These are phyloP conservation scores for Antennarius maculatus DNA, from an alignment of 2,797 vertebrate genomes.

Conservation along the genomic window DNA sequence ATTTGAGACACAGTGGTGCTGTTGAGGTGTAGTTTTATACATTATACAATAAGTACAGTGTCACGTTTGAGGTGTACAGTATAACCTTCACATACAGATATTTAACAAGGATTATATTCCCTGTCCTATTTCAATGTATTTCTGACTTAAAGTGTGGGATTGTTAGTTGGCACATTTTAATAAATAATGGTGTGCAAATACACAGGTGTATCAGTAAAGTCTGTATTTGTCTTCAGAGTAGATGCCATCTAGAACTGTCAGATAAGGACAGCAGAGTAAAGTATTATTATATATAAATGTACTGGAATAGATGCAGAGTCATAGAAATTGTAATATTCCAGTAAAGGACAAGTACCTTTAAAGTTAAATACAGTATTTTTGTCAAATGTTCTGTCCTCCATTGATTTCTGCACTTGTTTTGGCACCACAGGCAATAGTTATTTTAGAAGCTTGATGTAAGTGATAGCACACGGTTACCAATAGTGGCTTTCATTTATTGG, in stretches of 20 bases:
- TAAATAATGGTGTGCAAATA: neutral
- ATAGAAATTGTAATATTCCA: neutral
- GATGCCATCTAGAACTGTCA: neutral
- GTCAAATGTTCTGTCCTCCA: neutral
- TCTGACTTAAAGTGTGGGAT: neutral
- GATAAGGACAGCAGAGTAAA: too few species aligned
- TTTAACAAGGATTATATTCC: slow-evolving; percentile 9
- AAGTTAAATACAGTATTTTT: neutral
- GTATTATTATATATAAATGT: neutral
- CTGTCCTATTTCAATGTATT: neutral
- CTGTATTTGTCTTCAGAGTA: neutral
- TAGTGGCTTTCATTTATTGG: slow-evolving; percentile 16
- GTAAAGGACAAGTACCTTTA: neutral
- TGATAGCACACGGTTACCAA: neutral
- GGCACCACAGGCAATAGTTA: neutral
- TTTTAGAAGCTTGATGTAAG: neutral
- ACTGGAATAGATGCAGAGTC: neutral
- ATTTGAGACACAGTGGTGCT: slow-evolving; percentile 58
- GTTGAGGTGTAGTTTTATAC: slow-evolving; percentile 32
- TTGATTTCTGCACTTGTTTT: slow-evolving; percentile 14
- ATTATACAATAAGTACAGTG: slow-evolving; percentile 27
- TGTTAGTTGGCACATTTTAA: neutral
- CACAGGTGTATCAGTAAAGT: neutral
- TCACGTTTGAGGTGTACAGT: slow-evolving; percentile 12
- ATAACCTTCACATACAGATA: neutral